Evolutionary conservation across 2,888 invertebrate species (phyloP), one percentile per base, ranked within the genome.

Genomic region (Ceramica pisi): DNA sequence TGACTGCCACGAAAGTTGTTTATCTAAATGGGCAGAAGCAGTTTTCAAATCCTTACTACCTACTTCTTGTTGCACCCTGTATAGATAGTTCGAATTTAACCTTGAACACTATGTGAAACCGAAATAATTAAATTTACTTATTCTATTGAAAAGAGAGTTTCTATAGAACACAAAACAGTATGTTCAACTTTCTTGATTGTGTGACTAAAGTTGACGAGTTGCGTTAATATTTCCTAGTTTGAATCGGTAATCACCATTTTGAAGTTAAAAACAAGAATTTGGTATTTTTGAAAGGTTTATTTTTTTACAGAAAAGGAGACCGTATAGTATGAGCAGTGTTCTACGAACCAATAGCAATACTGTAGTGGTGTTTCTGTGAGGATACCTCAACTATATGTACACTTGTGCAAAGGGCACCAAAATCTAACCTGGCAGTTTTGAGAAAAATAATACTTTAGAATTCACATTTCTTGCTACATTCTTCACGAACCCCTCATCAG

Each of bases 261-360:
- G 16, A 31, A 48, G 50, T 63, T 48, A 48, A 70, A 75, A 79
- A 48, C 14, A 57, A 74, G 44, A 61, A 31, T 55, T 60, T 51
- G 44, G 38, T 60, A 60, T 62, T 63, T 46, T 61, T 7, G 21
- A 50, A 44, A 48, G 26, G 41, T 70, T 44, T 10, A 14, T 61
- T 53, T 65, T 44, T 23, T 64, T 46, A 71, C 56, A 70, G 44
- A 67, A 68, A 63, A 66, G 19, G 31, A 31, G 31, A 31, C 31
- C 6, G 31, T 31, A 6, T 31, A n/a, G n/a, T n/a, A 31, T 31
- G 31, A 31, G 31, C 31, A 31, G 31, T 31, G 31, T 4, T 31
- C 31, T 31, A 31, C 5, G 31, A 5, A 31, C 31, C 31, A 5
- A 31, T 31, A 5, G 31, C 6, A 31, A 2, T 31, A 31, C 31